These are phyloP conservation scores for Plectrocnemia conspersa DNA, from an alignment of 1,140 invertebrate genomes.

Conservation along the genomic window DNA sequence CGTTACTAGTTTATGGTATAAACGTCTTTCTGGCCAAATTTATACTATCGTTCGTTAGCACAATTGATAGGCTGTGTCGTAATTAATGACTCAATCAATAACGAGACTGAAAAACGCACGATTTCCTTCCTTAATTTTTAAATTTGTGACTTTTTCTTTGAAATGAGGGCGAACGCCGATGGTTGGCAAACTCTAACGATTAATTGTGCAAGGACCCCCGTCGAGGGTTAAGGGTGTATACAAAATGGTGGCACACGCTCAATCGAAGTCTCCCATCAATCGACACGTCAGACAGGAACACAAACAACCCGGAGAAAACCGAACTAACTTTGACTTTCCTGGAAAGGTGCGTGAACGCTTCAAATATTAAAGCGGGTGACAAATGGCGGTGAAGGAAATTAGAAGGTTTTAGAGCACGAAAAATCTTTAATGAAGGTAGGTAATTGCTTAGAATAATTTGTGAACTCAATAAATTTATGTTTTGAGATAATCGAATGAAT, in stretches of 20 bases:
- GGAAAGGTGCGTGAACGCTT: slow-evolving; percentile 5
- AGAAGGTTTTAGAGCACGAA: too few species aligned
- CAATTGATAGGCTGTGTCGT: not conserved
- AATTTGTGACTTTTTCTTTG: not conserved
- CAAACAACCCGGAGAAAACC: slow-evolving; percentile 10
- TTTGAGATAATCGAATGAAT: too few species aligned
- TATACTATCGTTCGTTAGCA: slow-evolving; percentile 1
- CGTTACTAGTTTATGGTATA: too few species aligned
- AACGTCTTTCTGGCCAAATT: too few species aligned
- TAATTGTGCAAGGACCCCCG: slow-evolving; percentile 8
- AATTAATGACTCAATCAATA: slow-evolving; percentile 8
- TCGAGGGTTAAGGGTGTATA: not conserved
- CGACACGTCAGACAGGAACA: slow-evolving; percentile 25
- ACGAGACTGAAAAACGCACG: not conserved
- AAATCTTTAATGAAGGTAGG: too few species aligned
- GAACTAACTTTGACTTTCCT: slow-evolving; percentile 8
- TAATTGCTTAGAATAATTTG: too few species aligned
- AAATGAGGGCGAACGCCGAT: not conserved
- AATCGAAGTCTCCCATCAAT: slow-evolving; percentile 25
- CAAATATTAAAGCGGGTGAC: too few species aligned
- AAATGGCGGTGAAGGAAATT: too few species aligned
- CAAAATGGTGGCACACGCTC: not conserved
- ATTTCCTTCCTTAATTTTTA: not conserved
- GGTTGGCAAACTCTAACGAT: slow-evolving; percentile 15
- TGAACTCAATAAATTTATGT: too few species aligned